phyloP scores from a whole-genome alignment of 1,140 invertebrate species.

The Phocides pigmalion region DNA sequence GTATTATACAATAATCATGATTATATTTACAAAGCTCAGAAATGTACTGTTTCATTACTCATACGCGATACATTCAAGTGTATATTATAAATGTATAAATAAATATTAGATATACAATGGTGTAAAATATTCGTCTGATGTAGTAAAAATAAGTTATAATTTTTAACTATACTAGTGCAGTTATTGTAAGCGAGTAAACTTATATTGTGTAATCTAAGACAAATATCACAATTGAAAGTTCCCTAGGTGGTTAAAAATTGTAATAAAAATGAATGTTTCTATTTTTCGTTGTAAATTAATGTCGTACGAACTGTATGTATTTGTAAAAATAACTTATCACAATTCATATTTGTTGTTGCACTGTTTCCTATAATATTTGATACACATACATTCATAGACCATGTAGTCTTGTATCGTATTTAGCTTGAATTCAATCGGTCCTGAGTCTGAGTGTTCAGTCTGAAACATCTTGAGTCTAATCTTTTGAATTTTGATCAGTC shows the following conservation, averaged over 20 bases:
- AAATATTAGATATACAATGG: background rate
- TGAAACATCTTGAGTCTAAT: too few relatives aligned
- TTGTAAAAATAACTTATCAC: background rate
- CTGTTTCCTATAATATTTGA: background rate
- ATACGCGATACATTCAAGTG: background rate
- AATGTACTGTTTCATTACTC: background rate
- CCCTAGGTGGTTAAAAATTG: background rate
- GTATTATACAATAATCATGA: background rate
- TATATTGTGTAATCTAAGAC: background rate
- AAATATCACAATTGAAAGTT: background rate
- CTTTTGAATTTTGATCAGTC: too few relatives aligned
- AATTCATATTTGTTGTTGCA: slow-evolving; percentile 1
- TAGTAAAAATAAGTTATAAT: background rate
- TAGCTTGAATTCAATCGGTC: too few relatives aligned
- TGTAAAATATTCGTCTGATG: background rate
- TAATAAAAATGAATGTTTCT: background rate
- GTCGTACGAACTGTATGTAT: background rate
- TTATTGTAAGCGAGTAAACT: background rate
- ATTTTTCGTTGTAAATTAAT: background rate
- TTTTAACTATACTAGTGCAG: background rate
- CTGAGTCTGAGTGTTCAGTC: too few relatives aligned
- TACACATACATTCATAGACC: background rate
- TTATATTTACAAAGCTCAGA: background rate
- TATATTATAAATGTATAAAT: slow-evolving; percentile 1
- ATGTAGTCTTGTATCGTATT: too few relatives aligned